Conservation (phyloP, 1,140 invertebrate species). For the Galleria mellonella region DNA sequence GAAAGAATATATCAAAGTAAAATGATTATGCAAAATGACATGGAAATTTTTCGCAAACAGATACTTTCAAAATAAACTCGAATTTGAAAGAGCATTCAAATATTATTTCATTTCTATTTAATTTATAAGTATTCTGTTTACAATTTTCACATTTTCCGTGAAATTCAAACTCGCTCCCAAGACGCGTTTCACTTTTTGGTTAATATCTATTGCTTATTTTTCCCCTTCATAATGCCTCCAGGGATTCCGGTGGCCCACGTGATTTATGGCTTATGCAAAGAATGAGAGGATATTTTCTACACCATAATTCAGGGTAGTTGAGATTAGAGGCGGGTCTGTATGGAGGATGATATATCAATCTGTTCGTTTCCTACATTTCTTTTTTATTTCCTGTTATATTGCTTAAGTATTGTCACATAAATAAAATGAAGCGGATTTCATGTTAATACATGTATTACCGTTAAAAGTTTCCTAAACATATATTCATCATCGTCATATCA, state of each 20-base stretch:
- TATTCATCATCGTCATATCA: too few relatives aligned
- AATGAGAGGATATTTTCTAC: constrained; percentile 68
- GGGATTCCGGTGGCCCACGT: constrained; percentile 51
- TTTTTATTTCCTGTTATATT: constrained; percentile 21
- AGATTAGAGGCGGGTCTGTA: constrained; percentile 53
- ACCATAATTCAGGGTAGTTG: constrained; percentile 68
- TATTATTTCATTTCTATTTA: too few relatives aligned
- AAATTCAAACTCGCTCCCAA: background rate
- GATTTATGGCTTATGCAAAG: constrained; percentile 69
- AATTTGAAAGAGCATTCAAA: too few relatives aligned
- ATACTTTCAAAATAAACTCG: too few relatives aligned
- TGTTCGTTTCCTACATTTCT: constrained; percentile 20
- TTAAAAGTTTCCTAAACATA: too few relatives aligned
- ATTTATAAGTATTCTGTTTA: too few relatives aligned
- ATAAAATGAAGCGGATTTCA: constrained; percentile 2
- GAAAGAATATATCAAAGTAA: too few relatives aligned
- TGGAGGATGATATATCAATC: constrained; percentile 58
- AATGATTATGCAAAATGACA: too few relatives aligned
- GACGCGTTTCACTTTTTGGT: constrained; percentile 28
- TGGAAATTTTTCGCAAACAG: too few relatives aligned
- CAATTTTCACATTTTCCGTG: too few relatives aligned
- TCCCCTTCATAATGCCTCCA: constrained; percentile 46
- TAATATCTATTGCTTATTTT: constrained; percentile 64
- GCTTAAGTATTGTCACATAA: constrained; percentile 19
- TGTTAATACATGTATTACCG: too few relatives aligned